Conservation (phyloP, 2,888 invertebrate genomes). For the Clunio marinus region DNA sequence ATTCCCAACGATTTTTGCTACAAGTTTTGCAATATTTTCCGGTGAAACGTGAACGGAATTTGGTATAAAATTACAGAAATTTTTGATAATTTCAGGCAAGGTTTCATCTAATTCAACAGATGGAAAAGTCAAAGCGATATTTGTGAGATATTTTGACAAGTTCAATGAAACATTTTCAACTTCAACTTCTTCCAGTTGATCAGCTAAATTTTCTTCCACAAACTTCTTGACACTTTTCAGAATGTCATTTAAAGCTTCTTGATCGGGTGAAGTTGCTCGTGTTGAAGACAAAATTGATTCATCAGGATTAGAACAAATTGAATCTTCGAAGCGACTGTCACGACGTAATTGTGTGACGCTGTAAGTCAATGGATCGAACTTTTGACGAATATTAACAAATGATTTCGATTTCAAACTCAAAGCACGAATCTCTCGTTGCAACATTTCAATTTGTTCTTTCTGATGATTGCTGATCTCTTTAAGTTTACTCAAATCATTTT, state of each 20-base stretch:
- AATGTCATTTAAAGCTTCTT: slow-evolving; percentile 46
- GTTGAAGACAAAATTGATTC: slow-evolving; percentile 43
- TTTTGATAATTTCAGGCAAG: slow-evolving; percentile 46
- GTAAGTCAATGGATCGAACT: slow-evolving; percentile 16
- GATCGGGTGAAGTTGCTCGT: slow-evolving; percentile 42
- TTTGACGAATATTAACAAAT: neutral
- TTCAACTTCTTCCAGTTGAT: slow-evolving; percentile 44
- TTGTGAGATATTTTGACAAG: slow-evolving; percentile 47
- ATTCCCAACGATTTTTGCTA: slow-evolving; percentile 46
- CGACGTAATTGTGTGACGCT: slow-evolving; percentile 40
- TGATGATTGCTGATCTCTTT: slow-evolving; percentile 50
- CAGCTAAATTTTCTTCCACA: slow-evolving; percentile 44
- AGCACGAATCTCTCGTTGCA: slow-evolving; percentile 48
- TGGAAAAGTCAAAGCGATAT: slow-evolving; percentile 48
- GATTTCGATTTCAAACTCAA: slow-evolving; percentile 48
- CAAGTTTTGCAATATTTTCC: slow-evolving; percentile 46
- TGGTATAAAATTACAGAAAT: slow-evolving; percentile 46
- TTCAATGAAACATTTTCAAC: slow-evolving; percentile 47
- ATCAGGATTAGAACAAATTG: slow-evolving; percentile 43
- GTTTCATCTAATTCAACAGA: slow-evolving; percentile 47
- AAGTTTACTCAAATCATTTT: slow-evolving; percentile 46
- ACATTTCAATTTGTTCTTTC: slow-evolving; percentile 52
- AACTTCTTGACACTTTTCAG: slow-evolving; percentile 47
- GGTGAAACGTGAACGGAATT: slow-evolving; percentile 45
- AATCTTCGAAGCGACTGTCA: slow-evolving; percentile 41